Base-by-base conservation (phyloP, 2,113 vertebrate species). In the Percopsis transmontana region DNA sequence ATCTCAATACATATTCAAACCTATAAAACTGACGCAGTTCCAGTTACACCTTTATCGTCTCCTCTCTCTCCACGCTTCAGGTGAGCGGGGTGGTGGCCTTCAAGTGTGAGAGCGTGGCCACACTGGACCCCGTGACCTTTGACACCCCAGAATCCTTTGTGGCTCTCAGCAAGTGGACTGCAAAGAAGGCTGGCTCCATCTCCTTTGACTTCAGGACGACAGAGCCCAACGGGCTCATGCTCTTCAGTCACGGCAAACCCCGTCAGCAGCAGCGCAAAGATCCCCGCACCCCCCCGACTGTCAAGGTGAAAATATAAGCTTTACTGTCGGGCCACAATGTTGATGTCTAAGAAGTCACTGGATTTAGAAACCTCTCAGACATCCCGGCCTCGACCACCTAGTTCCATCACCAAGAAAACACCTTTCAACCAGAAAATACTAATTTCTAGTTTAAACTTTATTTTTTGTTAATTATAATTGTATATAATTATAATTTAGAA, bases 201-300 rank as follows among this genome's bases (percentile, higher is more conserved):
- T 99, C 97, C 0, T 99, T 99, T 69, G 97, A 99, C 89, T 99
- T 99, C 82, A 94, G 96, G 58, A 99, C 97, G 56, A 99, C 97
- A 2, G 97, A 99, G 85, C 96, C 97, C 41, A 99, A 98, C 14
- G 97, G 97, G 21, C 84, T 98, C 66, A 97, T 99, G 84, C 92
- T 99, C 59, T 99, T 98, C 85, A 99, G 96, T 68, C 97, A 99
- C 0, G 97, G 97, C 52, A 98, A 98, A 85, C 95, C 96, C 53
- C 88, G 95, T 66, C 96, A 96, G 52, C 87, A 81, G 70, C 88
- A 90, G 77, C 95, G 95, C 65, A 98, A 98, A 83, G 96, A 98
- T 82, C 94, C 95, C 44, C 96, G 97, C 56, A 93, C 96, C 21
- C 96, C 96, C 18, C 96, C 96, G 58, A 96, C 95, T 68, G 74